Base-by-base conservation (phyloP, 1,140 invertebrate genomes). In the Venustaconcha ellipsiformis region DNA sequence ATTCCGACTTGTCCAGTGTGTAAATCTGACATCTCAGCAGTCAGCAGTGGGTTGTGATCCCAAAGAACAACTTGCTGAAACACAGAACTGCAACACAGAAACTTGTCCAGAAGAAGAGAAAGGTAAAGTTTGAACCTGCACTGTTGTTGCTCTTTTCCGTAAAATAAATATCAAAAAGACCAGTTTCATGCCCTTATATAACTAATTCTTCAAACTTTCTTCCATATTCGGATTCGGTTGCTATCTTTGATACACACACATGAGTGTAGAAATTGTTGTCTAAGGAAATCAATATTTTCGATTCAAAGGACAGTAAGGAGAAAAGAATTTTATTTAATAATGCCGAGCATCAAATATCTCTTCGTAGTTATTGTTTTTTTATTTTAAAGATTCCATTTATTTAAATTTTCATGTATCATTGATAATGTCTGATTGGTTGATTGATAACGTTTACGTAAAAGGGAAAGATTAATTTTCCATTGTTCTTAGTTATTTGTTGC, bases 1-100 rank as follows among this genome's bases (percentile, higher is more conserved):
- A 76, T 76, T 84, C 13, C 78, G 88, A 20, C 81, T 89, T 67
- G 85, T 89, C 12, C 83, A 89, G 75, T 91, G 90, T 82, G 87
- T 91, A 0, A 89, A 92, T 70, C 74, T 87, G 65, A 85, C 88
- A 20, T 89, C 89, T 18, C 86, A 90, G 65, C 78, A 83, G 37
- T 71, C 86, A n/a, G 82, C 84, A 6, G 72, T 81, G 0, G 89
- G 87, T 6, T 92, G 91, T 82, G 77, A 84, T 55, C 18, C 70
- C 1, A 72, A 78, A 0, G 56, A 78, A 12, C 89, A 88, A 79
- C 91, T 90, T 23, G 73, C 77, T 0, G 85, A 88, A 64, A 81
- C 80, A 26, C 86, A 88, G 74, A 70, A 78, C 13, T 92, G 91
- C 71, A 87, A 90, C 72, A 81, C 64, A 6, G 85, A 90, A 15